Evolutionary conservation across 2,797 vertebrate genomes (phyloP).

Genomic region (Scleropages formosus): DNA sequence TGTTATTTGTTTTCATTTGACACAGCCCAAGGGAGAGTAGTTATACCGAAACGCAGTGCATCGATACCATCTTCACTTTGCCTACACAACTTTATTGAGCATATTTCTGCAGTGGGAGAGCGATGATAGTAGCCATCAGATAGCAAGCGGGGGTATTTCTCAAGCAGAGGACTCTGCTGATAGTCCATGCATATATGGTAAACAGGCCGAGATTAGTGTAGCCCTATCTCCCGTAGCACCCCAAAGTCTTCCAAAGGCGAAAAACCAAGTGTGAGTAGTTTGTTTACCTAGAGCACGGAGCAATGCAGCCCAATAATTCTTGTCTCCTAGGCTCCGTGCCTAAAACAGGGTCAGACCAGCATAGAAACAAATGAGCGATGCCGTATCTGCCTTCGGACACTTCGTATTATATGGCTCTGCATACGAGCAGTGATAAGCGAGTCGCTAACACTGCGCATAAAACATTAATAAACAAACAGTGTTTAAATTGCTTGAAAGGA

Average conservation of each 20-base stretch:
- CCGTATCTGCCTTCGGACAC: conserved; percentile 66
- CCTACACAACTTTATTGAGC: conserved; percentile 38
- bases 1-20: neutral
- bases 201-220: conserved; percentile 67
- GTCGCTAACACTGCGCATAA: conserved; percentile 68
- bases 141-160: conserved; percentile 69
- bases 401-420: conserved; percentile 62
- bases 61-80: conserved; percentile 36
- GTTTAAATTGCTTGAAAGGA: conserved; percentile 77
- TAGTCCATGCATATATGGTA: conserved; percentile 72
- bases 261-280: conserved; percentile 59
- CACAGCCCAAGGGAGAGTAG: conserved; percentile 3
- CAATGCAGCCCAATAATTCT: conserved; percentile 68
- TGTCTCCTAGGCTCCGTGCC: conserved; percentile 70
- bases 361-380: conserved; percentile 54
- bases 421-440: conserved; percentile 71
- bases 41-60: neutral
- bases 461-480: conserved; percentile 82
- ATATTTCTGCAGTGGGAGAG: conserved; percentile 38
- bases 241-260: conserved; percentile 64
- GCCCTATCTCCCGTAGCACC: conserved; percentile 66
- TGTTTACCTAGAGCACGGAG: conserved; percentile 74
- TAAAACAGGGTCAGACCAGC: conserved; percentile 70
- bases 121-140: conserved; percentile 64
- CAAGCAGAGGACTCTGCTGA: conserved; percentile 62